Evolutionary conservation across 2,113 vertebrate species (phyloP).

Genomic region (Cochlearius cochlearius): DNA sequence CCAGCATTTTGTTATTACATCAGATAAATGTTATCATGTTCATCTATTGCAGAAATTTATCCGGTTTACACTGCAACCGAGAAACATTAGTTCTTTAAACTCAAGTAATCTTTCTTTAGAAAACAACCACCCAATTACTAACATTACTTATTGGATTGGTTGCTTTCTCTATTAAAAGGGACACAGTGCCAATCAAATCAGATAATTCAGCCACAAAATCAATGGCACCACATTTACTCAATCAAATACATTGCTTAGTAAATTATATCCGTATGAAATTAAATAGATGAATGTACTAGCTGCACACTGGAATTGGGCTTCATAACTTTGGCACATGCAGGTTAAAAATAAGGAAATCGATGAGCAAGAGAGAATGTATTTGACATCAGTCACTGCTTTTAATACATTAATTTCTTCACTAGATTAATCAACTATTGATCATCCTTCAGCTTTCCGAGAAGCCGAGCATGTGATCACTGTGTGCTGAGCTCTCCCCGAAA

Average conservation of each 20-base stretch:
- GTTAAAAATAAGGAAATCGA: constrained; percentile 61
- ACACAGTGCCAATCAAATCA: constrained; percentile 66
- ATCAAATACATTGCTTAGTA: constrained; percentile 61
- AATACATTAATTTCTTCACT: constrained; percentile 73
- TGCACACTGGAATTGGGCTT: not conserved
- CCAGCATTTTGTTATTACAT: not conserved
- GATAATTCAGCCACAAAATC: constrained; percentile 67
- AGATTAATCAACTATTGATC: constrained; percentile 72
- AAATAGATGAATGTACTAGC: constrained; percentile 62
- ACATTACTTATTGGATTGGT: constrained; percentile 53
- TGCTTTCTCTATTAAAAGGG: constrained; percentile 55
- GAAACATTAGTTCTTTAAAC: constrained; percentile 21
- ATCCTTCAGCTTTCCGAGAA: constrained; percentile 57
- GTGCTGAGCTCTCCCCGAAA: not conserved
- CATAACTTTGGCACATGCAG: constrained; percentile 28
- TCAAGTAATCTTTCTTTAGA: constrained; percentile 50
- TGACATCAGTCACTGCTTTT: constrained; percentile 67
- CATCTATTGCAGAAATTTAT: constrained; percentile 17
- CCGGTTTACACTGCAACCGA: not conserved
- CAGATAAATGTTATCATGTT: not conserved
- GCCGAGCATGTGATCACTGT: not conserved
- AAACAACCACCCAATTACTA: constrained; percentile 58
- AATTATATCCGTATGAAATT: constrained; percentile 69
- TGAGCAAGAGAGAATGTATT: constrained; percentile 64
- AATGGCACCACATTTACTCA: constrained; percentile 65